Percentiles rank a stretch among this genome's conserved stretches.
These are phyloP conservation scores for Alligator sinensis DNA, from an alignment of 2,113 vertebrate species.

Conservation along the genomic window DNA sequence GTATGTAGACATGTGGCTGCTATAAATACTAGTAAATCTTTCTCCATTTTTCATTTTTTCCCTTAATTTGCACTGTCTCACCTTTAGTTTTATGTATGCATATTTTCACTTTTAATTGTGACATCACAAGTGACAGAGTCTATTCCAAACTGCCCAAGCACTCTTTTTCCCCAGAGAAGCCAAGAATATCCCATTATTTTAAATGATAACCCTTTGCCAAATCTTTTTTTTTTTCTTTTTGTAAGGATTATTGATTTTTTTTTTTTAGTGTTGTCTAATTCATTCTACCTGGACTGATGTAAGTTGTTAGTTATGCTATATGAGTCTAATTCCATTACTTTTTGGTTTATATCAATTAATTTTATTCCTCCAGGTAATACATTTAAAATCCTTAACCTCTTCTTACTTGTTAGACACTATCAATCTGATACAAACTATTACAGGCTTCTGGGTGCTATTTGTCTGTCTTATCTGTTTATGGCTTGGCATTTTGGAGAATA, in stretches of 20 bases:
- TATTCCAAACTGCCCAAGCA: background rate
- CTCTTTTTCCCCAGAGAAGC: fast-evolving
- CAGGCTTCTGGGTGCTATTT: constrained; percentile 12
- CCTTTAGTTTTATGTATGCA: background rate
- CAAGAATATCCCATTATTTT: background rate
- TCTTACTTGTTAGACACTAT: constrained; percentile 17
- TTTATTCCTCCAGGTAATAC: constrained; percentile 24
- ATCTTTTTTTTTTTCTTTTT: background rate
- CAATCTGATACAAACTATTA: background rate
- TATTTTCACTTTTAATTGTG: background rate
- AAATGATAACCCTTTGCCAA: background rate
- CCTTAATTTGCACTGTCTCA: background rate
- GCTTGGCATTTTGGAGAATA: background rate
- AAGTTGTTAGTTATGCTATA: constrained; percentile 9
- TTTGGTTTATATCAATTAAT: constrained; percentile 48
- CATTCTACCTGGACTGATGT: background rate
- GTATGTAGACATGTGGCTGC: background rate
- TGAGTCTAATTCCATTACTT: constrained; percentile 7
- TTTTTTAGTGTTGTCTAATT: background rate
- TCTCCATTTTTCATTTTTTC: background rate
- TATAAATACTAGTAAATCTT: background rate
- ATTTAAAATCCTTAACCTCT: background rate
- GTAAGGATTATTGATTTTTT: background rate
- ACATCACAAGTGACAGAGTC: fast-evolving
- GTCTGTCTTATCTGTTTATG: background rate